Percentiles rank a stretch among this genome's conserved stretches.
phyloP scores from a whole-genome alignment of 1,140 invertebrate genomes.

The Solen grandis region DNA sequence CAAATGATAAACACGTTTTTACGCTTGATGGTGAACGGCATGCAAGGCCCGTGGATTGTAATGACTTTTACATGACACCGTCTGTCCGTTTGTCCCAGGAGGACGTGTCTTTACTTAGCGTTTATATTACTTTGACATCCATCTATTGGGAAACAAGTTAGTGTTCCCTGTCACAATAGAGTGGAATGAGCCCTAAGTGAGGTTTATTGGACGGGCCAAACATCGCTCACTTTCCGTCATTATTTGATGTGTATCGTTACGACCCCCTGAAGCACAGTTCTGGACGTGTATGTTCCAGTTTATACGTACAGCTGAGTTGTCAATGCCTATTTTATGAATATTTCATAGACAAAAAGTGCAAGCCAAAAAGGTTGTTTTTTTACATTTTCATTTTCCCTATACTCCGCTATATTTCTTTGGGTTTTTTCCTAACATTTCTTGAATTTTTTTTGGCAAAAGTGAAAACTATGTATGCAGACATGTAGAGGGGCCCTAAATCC shows the following conservation, averaged over 20 bases:
- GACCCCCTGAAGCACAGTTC: neutral
- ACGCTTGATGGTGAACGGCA: constrained; percentile 12
- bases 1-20: constrained; percentile 44
- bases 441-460: too few species aligned
- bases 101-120: constrained; percentile 41
- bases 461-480: too few species aligned
- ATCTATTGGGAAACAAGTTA: constrained; percentile 38
- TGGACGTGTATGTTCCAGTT: too few species aligned
- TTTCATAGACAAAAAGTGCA: too few species aligned
- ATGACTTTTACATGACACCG: constrained; percentile 54
- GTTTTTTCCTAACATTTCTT: too few species aligned
- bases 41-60: constrained; percentile 35
- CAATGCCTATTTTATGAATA: too few species aligned
- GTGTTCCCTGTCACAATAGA: constrained; percentile 36
- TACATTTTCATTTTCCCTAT: too few species aligned
- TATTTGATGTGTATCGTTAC: neutral
- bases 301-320: too few species aligned
- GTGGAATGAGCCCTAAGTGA: neutral
- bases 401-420: too few species aligned
- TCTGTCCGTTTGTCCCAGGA: constrained; percentile 17
- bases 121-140: constrained; percentile 38
- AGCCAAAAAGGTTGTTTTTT: too few species aligned
- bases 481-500: too few species aligned
- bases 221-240: neutral
- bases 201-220: neutral